Base-by-base conservation (phyloP, 2,888 invertebrate species). In the Siphlonurus alternatus region DNA sequence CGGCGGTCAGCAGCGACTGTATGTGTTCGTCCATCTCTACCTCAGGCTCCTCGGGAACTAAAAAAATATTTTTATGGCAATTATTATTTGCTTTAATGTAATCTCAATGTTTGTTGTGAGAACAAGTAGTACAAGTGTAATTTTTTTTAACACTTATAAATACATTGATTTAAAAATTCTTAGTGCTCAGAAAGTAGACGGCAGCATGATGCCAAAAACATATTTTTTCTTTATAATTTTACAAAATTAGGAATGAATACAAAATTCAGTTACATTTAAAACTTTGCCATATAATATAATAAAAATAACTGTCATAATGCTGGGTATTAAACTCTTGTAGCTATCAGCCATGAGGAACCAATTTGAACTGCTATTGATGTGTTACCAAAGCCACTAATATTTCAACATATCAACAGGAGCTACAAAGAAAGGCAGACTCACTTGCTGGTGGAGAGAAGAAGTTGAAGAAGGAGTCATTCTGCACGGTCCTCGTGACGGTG, bases 381-480 rank as follows among this genome's bases (percentile, higher is more conserved):
- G n/a, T n/a, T n/a, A n/a, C n/a, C n/a, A n/a, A n/a, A n/a, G n/a
- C n/a, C n/a, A n/a, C n/a, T n/a, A n/a, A n/a, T n/a, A n/a, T n/a
- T n/a, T n/a, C n/a, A n/a, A n/a, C n/a, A n/a, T n/a, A n/a, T n/a
- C n/a, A n/a, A n/a, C n/a, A n/a, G n/a, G n/a, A n/a, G n/a, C n/a
- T n/a, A n/a, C n/a, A n/a, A n/a, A n/a, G n/a, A n/a, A n/a, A n/a
- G n/a, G n/a, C n/a, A 5, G 60, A 69, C 72, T 72, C 71, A 80
- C 80, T 75, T 67, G 75, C 79, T 53, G 97, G 97, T 61, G 97
- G 97, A 70, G 83, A 85, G 79, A 99, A 99, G 83, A 99, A 99
- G 79, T 98, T 98, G 81, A 99, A 99, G 82, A 99, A 99, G 0
- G 97, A 98, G 77, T 98, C 97, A 65, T 91, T 93, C 73, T 93